phyloP scores from a whole-genome alignment of 2,888 invertebrate genomes.

The Chirona hameri region DNA sequence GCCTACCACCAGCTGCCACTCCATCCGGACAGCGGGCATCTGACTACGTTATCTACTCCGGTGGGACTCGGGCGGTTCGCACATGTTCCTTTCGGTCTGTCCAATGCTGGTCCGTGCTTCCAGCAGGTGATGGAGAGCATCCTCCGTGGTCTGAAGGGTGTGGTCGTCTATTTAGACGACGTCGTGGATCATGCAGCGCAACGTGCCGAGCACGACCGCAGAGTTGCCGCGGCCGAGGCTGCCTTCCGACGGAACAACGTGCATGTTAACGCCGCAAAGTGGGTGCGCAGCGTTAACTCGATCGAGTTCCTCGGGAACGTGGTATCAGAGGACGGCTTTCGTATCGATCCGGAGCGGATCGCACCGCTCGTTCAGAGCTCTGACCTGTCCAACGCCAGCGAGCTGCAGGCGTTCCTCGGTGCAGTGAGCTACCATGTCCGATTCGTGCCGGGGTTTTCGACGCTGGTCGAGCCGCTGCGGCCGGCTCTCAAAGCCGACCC shows the following conservation, averaged over 20 bases:
- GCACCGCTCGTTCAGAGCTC: not conserved
- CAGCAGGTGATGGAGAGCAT: not conserved
- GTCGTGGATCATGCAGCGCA: not conserved
- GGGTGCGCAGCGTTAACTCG: not conserved
- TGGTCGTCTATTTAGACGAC: not conserved
- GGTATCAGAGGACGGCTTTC: not conserved
- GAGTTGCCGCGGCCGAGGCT: not conserved
- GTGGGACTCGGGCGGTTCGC: too few relatives aligned
- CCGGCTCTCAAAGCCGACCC: not conserved
- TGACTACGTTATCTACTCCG: too few relatives aligned
- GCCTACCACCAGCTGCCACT: too few relatives aligned
- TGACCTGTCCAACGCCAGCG: not conserved
- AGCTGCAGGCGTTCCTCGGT: not conserved
- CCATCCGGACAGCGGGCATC: too few relatives aligned
- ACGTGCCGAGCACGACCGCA: not conserved
- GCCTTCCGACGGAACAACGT: not conserved
- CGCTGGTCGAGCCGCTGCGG: not conserved
- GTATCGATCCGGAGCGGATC: constrained; percentile 8
- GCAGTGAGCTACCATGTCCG: not conserved
- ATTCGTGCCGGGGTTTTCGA: not conserved
- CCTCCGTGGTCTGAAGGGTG: not conserved
- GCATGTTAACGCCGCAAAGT: not conserved
- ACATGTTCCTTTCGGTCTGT: not conserved
- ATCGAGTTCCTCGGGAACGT: not conserved
- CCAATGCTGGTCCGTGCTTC: not conserved